Evolutionary conservation across 2,113 vertebrate species (phyloP).

Genomic region (Microcebus murinus): DNA sequence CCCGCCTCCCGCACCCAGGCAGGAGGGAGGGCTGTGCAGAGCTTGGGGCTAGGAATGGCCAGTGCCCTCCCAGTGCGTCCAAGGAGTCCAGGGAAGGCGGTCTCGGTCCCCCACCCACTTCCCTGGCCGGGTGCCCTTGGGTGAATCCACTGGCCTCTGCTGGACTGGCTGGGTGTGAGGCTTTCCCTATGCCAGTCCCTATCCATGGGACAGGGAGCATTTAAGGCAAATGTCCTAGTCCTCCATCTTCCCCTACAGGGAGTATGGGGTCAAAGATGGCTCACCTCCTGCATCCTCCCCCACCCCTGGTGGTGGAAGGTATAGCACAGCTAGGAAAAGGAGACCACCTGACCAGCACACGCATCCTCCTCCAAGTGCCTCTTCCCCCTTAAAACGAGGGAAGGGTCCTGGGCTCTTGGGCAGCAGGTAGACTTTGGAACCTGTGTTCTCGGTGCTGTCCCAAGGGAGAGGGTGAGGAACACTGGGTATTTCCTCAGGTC

Average conservation of each 20-base stretch:
- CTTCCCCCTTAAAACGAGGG: slow-evolving; percentile 83
- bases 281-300: background rate
- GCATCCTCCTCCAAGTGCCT: background rate
- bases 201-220: slow-evolving; percentile 65
- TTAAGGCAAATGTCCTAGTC: slow-evolving; percentile 83
- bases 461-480: background rate
- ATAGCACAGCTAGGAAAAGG: background rate
- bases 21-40: slow-evolving; percentile 41
- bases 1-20: background rate
- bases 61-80: background rate
- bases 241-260: slow-evolving; percentile 47
- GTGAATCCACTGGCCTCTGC: background rate
- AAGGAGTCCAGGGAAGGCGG: background rate
- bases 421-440: slow-evolving; percentile 77
- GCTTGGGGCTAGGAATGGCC: background rate
- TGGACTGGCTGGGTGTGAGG: slow-evolving; percentile 19
- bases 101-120: background rate
- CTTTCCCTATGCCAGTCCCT: slow-evolving; percentile 73
- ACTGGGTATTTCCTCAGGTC: background rate
- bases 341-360: background rate
- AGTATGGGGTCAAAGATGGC: slow-evolving; percentile 75
- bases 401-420: slow-evolving; percentile 58
- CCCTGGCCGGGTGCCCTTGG: rapidly evolving
- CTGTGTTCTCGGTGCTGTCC: background rate
- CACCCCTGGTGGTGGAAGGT: background rate